A percentile compares a stretch with the other conserved stretches of the same genome.
Evolutionary conservation across 2,888 invertebrate species (phyloP).

Genomic region (Drosophila lutescens): DNA sequence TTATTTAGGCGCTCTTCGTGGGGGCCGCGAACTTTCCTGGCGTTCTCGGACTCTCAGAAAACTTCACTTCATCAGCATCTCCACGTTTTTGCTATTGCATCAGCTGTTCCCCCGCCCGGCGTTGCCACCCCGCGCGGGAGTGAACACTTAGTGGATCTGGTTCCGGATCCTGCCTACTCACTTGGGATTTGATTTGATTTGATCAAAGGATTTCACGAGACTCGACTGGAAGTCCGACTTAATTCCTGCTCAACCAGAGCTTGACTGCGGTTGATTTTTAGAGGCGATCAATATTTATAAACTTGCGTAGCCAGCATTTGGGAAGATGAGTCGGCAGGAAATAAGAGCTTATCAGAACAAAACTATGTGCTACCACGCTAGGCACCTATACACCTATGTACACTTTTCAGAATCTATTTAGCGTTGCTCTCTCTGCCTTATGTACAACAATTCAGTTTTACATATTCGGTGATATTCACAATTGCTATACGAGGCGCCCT

Average conservation of each 20-base stretch:
- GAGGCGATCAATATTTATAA: slow-evolving; percentile 70
- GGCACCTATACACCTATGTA: slow-evolving; percentile 9
- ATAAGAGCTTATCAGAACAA: slow-evolving; percentile 30
- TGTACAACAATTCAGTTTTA: slow-evolving; percentile 10
- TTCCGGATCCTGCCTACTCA: slow-evolving; percentile 17
- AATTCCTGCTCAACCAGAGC: slow-evolving; percentile 24
- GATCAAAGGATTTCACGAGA: neutral
- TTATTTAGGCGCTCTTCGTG: slow-evolving; percentile 38
- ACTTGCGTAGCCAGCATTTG: slow-evolving; percentile 31
- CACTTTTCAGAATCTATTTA: slow-evolving; percentile 8
- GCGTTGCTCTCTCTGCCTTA: slow-evolving; percentile 6
- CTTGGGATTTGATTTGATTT: slow-evolving; percentile 1
- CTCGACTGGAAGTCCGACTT: slow-evolving; percentile 24
- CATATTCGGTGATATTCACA: neutral
- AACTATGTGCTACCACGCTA: slow-evolving; percentile 29
- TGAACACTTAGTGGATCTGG: neutral
- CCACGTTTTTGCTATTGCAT: slow-evolving; percentile 19
- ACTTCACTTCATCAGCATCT: slow-evolving; percentile 13
- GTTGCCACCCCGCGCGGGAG: slow-evolving; percentile 48
- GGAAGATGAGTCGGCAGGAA: slow-evolving; percentile 34
- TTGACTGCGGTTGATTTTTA: slow-evolving; percentile 43
- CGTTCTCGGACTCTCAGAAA: slow-evolving; percentile 26
- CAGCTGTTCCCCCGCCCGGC: slow-evolving; percentile 49
- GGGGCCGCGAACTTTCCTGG: slow-evolving; percentile 29
- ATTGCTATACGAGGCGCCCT: neutral